Percentiles rank a stretch among this genome's conserved stretches.
These are phyloP conservation scores for Netta rufina DNA, from an alignment of 2,797 vertebrate genomes.

Conservation along the genomic window DNA sequence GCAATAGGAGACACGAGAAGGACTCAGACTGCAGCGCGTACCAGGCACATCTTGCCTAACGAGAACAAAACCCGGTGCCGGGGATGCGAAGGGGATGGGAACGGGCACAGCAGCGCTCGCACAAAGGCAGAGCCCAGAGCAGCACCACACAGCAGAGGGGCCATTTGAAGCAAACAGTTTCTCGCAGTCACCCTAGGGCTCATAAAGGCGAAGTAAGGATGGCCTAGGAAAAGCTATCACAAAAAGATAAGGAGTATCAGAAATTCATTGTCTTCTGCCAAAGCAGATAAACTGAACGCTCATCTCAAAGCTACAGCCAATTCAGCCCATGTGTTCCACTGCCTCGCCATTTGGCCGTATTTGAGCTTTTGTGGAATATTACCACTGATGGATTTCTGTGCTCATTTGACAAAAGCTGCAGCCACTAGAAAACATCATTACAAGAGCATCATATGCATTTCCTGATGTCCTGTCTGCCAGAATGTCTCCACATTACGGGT, in stretches of 20 bases:
- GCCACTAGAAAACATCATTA: constrained; percentile 2
- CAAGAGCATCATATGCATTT: neutral
- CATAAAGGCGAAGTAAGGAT: neutral
- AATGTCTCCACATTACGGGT: neutral
- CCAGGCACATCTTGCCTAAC: fast-evolving
- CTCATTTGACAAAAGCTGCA: constrained; percentile 19
- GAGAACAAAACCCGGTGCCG: neutral
- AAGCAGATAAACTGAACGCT: neutral
- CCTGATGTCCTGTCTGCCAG: neutral
- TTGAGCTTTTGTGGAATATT: neutral
- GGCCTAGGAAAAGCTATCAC: neutral
- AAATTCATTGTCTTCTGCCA: neutral
- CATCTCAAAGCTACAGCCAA: neutral
- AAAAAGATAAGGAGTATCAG: neutral
- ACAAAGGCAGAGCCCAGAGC: neutral
- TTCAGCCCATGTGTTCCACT: neutral
- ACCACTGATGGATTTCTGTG: neutral
- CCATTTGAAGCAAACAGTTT: neutral
- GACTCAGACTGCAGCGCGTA: neutral
- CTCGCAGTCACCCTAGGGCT: neutral
- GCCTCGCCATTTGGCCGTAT: neutral
- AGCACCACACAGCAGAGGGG: fast-evolving
- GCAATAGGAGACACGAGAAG: neutral
- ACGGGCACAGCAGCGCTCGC: neutral
- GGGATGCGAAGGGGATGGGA: neutral